Percentiles rank a stretch among this genome's conserved stretches.
phyloP scores from a whole-genome alignment of 2,888 invertebrate species.

The Sceliomorpha sp. region DNA sequence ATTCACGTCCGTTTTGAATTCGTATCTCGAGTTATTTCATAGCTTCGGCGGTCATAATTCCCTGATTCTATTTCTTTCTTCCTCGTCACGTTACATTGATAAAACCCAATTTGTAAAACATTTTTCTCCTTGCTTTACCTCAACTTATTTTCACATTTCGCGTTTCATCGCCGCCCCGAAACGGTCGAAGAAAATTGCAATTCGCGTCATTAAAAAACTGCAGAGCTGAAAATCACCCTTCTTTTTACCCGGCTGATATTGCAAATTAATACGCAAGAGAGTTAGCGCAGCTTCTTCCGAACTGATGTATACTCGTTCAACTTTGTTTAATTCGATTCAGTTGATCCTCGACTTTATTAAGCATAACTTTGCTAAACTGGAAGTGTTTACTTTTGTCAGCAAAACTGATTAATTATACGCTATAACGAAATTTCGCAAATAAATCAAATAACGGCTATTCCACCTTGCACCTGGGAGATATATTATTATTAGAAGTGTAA shows the following conservation, averaged over 20 bases:
- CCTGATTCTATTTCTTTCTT: slow-evolving; percentile 31
- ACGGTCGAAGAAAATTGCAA: too few species aligned
- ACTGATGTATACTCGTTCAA: too few species aligned
- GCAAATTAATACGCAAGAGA: too few species aligned
- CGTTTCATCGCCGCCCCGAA: too few species aligned
- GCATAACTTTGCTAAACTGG: slow-evolving; percentile 22
- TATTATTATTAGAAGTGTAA: too few species aligned
- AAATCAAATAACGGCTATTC: too few species aligned
- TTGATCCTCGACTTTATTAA: slow-evolving; percentile 38
- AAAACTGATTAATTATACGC: slow-evolving; percentile 38
- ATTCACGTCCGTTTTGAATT: slow-evolving; percentile 44
- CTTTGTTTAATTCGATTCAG: not conserved
- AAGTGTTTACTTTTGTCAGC: slow-evolving; percentile 40
- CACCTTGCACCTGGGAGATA: too few species aligned
- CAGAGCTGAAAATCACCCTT: too few species aligned
- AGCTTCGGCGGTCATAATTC: slow-evolving; percentile 27
- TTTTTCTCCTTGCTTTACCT: slow-evolving; percentile 8
- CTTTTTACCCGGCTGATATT: too few species aligned
- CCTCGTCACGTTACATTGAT: slow-evolving; percentile 21
- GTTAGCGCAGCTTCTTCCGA: too few species aligned
- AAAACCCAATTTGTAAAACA: slow-evolving; percentile 60
- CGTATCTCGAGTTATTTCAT: slow-evolving; percentile 40
- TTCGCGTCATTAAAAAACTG: too few species aligned
- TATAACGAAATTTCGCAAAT: slow-evolving; percentile 1
- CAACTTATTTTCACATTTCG: too few species aligned